Evolutionary conservation across 2,113 vertebrate genomes (phyloP), one percentile per base, ranked within the genome.

Genomic region (Notiomystis cincta): DNA sequence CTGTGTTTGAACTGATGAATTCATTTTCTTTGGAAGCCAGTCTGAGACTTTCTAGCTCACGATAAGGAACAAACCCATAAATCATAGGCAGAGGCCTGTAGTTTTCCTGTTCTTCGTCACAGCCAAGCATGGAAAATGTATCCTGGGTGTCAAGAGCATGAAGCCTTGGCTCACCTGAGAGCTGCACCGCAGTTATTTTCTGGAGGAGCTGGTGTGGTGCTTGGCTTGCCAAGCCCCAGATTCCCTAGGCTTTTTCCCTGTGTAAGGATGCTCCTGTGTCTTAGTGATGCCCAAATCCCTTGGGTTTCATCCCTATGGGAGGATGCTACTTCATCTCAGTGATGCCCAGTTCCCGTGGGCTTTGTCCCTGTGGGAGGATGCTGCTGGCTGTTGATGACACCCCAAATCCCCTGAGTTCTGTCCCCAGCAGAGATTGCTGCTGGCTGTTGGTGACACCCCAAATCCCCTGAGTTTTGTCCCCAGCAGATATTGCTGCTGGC

Each of bases 21-120:
- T 95, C 42, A 73, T 95, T 97, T 96, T 65, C 84, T 97, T 95
- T 96, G 96, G 91, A 96, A 97, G 88, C 65, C 5, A 2, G 77
- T 80, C 89, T 87, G 81, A 96, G 83, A 82, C 80, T 89, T 97
- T 89, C 50, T 82, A 93, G 92, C 75, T 92, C 86, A 83, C 35
- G 82, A 89, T 72, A 70, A 95, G 90, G 84, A 95, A 93, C 82
- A 89, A 93, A 96, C 76, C 30, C 79, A 96, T 97, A 96, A 95
- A 90, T 95, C 89, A 90, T 50, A 62, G 38, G 56, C 56, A 24
- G 88, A 61, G 62, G 67, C 67, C 78, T 4, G 28, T 53, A 87
- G 87, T 92, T 87, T 94, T 89, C 73, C 77, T 93, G 81, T 58
- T 91, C 90, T 92, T 88, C 67, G 73, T 92, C 95, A 90, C 85